Evolutionary conservation across 2,888 invertebrate genomes (phyloP).

Genomic region (Mimas tiliae): DNA sequence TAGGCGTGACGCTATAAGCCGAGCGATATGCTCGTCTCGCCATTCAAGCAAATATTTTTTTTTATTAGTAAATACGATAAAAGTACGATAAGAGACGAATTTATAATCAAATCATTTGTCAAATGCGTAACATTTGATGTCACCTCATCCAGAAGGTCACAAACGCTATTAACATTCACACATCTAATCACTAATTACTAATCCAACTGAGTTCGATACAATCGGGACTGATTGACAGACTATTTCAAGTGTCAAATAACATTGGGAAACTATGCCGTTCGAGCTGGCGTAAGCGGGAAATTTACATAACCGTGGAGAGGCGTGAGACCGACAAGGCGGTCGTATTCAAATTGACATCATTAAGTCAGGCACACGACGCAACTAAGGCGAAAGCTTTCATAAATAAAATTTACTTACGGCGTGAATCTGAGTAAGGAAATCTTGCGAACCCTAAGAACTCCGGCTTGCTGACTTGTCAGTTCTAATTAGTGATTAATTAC

Average conservation of each 20-base stretch:
- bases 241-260: constrained; percentile 66
- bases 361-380: constrained; percentile 55
- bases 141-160: neutral
- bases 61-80: no score
- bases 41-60: no score
- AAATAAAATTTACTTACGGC: constrained; percentile 40
- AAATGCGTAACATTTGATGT: neutral
- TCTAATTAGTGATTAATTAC: constrained; percentile 31
- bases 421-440: constrained; percentile 9
- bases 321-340: constrained; percentile 58
- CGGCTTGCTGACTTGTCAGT: constrained; percentile 29
- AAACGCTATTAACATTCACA: neutral
- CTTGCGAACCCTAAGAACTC: constrained; percentile 10
- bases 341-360: constrained; percentile 73
- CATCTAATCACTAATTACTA: constrained; percentile 29
- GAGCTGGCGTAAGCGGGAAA: constrained; percentile 57
- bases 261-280: constrained; percentile 59
- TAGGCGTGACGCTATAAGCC: no score
- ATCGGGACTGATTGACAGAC: constrained; percentile 62
- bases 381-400: constrained; percentile 48
- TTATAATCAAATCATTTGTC: no score
- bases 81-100: no score
- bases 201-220: constrained; percentile 47
- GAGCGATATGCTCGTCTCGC: no score
- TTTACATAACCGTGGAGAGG: constrained; percentile 60